These are phyloP conservation scores for Acinonyx jubatus DNA, from an alignment of 2,113 vertebrate species.

Conservation along the genomic window DNA sequence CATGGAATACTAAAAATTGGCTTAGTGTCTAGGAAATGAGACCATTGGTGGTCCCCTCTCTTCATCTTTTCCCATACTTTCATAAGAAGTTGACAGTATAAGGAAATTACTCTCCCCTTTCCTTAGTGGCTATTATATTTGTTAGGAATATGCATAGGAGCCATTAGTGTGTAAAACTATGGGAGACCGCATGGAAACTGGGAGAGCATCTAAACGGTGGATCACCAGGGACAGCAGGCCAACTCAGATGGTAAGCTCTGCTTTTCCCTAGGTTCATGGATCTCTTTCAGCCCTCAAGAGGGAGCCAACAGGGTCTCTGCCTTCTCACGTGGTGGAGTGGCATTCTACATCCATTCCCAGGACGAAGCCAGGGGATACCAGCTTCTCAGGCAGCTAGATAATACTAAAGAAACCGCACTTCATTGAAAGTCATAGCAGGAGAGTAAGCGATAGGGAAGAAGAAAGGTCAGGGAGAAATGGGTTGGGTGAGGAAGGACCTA, in stretches of 20 bases:
- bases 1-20: not conserved
- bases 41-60: not conserved
- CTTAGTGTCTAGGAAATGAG: not conserved
- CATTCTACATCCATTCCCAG: not conserved
- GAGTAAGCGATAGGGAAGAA: not conserved
- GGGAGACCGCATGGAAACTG: not conserved
- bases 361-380: not conserved
- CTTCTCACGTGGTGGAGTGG: not conserved
- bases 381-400: not conserved
- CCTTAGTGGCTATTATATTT: not conserved
- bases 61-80: not conserved
- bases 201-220: not conserved
- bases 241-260: not conserved
- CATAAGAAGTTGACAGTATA: not conserved
- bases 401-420: not conserved
- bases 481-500: not conserved
- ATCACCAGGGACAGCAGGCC: not conserved
- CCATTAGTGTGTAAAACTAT: not conserved
- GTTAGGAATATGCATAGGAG: not conserved
- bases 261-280: not conserved
- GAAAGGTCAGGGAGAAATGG: not conserved
- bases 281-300: not conserved
- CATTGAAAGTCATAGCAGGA: not conserved
- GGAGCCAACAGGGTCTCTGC: not conserved
- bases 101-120: not conserved